Base-by-base conservation (phyloP, 2,888 invertebrate genomes). In the Nipponacmea schrenckii region DNA sequence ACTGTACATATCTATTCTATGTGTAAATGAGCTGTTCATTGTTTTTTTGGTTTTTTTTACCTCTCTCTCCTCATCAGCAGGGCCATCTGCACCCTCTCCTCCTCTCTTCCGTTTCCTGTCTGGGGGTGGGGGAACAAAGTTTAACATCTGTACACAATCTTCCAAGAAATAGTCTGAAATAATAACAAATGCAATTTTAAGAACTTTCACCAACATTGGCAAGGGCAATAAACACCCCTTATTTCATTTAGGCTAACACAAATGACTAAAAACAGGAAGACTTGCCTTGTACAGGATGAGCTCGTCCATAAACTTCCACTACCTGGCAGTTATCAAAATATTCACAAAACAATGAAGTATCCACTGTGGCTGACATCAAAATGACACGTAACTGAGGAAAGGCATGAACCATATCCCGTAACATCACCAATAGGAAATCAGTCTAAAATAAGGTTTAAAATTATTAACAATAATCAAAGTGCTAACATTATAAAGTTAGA, bases 291-390 rank as follows among this genome's bases (percentile, higher is more conserved):
- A 98, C 97, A 0, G 97, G 96, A 89, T 91, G 94, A 0, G 96
- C 93, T 20, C 96, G 92, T 0, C 98, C 98, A 0, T 94, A 93
- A 10, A 97, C 93, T 90, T 97, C 96, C 79, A 99, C 92, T 0
- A 98, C 94, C 0, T 96, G 95, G 84, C 96, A 96, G 79, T 93
- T 91, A 70, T 95, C 95, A 90, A 98, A 99, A 90, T 98, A 99
- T 39, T 93, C 92, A 0, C 94, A 93, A 90, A 99, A 99, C 2
- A 98, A 91, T 0, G 94, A 92, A 0, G 96, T 97, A 84, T 99
- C 98, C 62, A 99, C 96, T 0, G 98, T 98, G 14, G 98, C 98
- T 0, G 98, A 98, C 98, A 99, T 98, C 45, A 99, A 93, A 70
- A 99, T 94, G 12, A 99, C 93, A 48, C 96, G 92, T 31, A 99